Evolutionary conservation across 1,140 invertebrate species (phyloP), one percentile per base, ranked within the genome.

Genomic region (Drosophila hydei): DNA sequence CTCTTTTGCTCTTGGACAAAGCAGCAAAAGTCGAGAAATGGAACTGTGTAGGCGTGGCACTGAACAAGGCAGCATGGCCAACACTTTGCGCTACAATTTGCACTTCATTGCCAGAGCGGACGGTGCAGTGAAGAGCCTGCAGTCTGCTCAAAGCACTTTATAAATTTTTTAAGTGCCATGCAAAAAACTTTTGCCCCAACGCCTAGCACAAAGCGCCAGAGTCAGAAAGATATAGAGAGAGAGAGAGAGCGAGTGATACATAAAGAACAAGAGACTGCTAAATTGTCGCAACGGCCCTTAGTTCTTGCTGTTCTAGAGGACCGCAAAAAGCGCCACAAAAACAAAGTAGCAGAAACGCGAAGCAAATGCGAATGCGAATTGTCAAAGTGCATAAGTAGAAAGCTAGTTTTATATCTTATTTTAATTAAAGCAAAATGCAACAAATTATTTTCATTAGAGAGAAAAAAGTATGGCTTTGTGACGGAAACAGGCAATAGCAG

Each of bases 91-190:
- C 78, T 87, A 83, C 81, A 87, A 87, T 87, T 87, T 87, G 78
- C 81, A 87, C 81, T 88, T 87, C 81, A 87, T 87, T 87, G 81
- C 81, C 78, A 75, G 60, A 30, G 42, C 81, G 69, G 5, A 27
- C 9, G 7, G 11, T 1, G 12, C 1, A 5, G 36, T 14, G 36
- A 5, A n/a, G 6, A 43, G 9, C 9, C 6, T 21, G 71, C 75
- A 77, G 81, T 79, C 77, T 84, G 77, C 73, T 87, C 83, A 87
- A 88, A 87, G 83, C 83, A 87, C 83, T 87, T 87, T 83, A 76
- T 87, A 88, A 67, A 87, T 88, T 87, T 81, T 85, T 87, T 88
- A 87, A 87, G 81, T 87, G 81, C 83, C 81, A 88, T 71, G 69
- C 63, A 78, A 69, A 78, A 85, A 85, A 72, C 27, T 73, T 73